Percentiles rank a stretch among this genome's conserved stretches.
Evolutionary conservation across 1,140 invertebrate genomes (phyloP).

Genomic region (Papilio polytes): DNA sequence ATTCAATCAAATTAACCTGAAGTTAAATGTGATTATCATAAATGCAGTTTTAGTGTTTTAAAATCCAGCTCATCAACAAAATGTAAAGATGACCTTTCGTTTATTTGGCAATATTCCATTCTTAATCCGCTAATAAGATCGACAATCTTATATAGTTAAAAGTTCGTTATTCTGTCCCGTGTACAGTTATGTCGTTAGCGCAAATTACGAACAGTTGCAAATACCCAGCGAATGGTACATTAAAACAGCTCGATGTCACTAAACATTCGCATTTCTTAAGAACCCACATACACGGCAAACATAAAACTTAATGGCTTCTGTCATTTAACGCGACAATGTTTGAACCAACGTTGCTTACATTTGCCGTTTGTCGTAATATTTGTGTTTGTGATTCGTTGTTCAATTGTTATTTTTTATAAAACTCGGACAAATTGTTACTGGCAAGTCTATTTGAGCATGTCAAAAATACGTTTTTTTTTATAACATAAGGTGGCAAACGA

Average conservation of each 20-base stretch:
- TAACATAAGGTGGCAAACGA: no score
- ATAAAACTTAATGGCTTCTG: conserved; percentile 35
- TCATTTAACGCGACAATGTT: conserved; percentile 17
- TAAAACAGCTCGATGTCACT: conserved; percentile 22
- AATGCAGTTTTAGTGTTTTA: background rate
- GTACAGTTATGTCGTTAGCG: conserved; percentile 20
- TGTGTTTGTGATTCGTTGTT: background rate
- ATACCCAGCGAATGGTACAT: background rate
- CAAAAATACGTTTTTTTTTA: no score
- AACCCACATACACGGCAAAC: conserved; percentile 22
- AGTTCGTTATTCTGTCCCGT: background rate
- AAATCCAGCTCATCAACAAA: background rate
- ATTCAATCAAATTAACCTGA: background rate
- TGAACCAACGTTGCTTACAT: conserved; percentile 20
- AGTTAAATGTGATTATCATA: background rate
- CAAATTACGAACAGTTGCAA: conserved; percentile 20
- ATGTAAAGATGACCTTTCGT: background rate
- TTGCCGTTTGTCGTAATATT: background rate
- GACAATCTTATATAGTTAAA: background rate
- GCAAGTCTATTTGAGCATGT: no score
- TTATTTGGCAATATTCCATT: background rate
- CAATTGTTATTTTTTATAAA: no score
- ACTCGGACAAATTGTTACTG: no score
- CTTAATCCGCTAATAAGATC: background rate
- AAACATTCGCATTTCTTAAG: conserved; percentile 18